A percentile compares a stretch with the other conserved stretches of the same genome.
These are phyloP conservation scores for Sinodicranocentrus sp. DNA, from an alignment of 2,888 invertebrate genomes.

Conservation along the genomic window DNA sequence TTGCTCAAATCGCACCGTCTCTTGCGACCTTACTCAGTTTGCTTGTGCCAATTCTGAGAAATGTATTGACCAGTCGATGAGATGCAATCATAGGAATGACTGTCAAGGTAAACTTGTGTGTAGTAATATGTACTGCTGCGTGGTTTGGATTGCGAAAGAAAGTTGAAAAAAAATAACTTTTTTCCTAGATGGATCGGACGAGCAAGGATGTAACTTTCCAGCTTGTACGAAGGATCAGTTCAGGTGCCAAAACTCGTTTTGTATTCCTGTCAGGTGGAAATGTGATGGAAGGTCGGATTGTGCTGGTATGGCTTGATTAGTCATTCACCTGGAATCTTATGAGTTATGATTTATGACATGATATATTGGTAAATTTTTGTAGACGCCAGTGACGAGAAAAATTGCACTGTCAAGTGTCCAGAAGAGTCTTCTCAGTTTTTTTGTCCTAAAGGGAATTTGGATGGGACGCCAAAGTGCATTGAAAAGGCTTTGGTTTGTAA, in stretches of 20 bases:
- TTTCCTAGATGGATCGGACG: constrained; percentile 90
- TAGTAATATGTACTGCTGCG: neutral
- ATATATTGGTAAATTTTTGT: neutral
- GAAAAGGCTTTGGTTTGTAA: constrained; percentile 93
- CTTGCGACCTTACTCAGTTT: constrained; percentile 87
- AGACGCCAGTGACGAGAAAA: constrained; percentile 60
- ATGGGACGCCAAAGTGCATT: constrained; percentile 91
- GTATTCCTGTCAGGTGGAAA: constrained; percentile 91
- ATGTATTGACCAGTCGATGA: constrained; percentile 87
- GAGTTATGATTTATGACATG: too few species aligned
- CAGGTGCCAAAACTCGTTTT: constrained; percentile 93
- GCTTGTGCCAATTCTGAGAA: constrained; percentile 88
- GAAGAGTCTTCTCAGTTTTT: constrained; percentile 79
- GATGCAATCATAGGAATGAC: constrained; percentile 94
- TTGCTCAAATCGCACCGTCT: constrained; percentile 56
- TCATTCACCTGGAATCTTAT: too few species aligned
- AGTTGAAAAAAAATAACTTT: too few species aligned
- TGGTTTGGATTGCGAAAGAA: too few species aligned
- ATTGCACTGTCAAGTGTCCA: constrained; percentile 85
- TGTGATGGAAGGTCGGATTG: constrained; percentile 83
- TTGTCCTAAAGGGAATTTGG: constrained; percentile 78
- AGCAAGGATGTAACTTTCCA: constrained; percentile 90
- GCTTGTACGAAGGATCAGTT: constrained; percentile 94
- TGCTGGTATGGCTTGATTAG: constrained; percentile 35
- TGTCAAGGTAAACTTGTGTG: constrained; percentile 81